Evolutionary conservation across 2,888 invertebrate genomes (phyloP), one percentile per base, ranked within the genome.

Genomic region (Julus scandinavius): DNA sequence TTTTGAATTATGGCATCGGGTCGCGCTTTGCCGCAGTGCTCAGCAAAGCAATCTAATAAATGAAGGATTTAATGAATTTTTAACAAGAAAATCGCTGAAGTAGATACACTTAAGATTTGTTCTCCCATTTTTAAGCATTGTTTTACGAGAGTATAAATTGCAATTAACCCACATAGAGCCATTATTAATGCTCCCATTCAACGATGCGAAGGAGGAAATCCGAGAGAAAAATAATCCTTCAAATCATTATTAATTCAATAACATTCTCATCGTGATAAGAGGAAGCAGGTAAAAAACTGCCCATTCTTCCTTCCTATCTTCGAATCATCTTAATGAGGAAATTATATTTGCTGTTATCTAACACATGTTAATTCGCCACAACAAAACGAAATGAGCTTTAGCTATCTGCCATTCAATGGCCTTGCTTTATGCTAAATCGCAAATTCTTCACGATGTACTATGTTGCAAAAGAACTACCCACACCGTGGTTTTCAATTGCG

Each of bases 201-300:
- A 6, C 41, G 41, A 45, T 2, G 41, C 41, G 13, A 54, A 54
- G 29, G 7, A 9, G 72, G 72, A 29, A 72, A 72, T n/a, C n/a
- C n/a, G n/a, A n/a, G n/a, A n/a, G n/a, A n/a, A n/a, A n/a, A 72
- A 72, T 72, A 72, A 72, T 72, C 72, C 72, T 72, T 72, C 29
- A 29, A 72, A 72, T 72, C 72, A 72, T 72, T 29, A 72, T 72
- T 72, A 72, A 72, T 72, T 72, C 72, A 72, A 72, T 72, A 72
- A 72, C 20, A 72, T 72, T 20, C n/a, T 29, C 29, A 29, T 29
- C 6, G 72, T 29, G 29, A 72, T n/a, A n/a, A 63, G n/a, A 63
- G 63, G 63, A n/a, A n/a, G n/a, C 17, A 58, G 58, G 58, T 58
- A 58, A 58, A 58, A 72, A 72, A 7, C 7, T 20, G 5, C 72